Conservation (phyloP, 2,888 invertebrate species). For the Napeogenes inachia region DNA sequence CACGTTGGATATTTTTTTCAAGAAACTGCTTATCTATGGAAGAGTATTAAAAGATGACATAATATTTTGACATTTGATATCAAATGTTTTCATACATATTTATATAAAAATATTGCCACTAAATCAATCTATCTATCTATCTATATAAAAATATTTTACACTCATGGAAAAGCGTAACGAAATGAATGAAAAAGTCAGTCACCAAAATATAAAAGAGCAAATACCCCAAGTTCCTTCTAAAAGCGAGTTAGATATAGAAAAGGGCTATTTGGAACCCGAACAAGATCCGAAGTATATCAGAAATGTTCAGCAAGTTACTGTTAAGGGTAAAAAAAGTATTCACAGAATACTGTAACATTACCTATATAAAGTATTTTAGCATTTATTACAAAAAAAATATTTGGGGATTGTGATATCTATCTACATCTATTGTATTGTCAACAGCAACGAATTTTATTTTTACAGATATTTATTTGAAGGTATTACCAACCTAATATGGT, state of each 20-base stretch:
- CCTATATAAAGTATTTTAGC: no score
- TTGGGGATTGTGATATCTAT: no score
- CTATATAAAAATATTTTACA: background rate
- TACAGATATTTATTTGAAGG: no score
- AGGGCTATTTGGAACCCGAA: background rate
- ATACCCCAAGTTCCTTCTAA: background rate
- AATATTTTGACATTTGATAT: background rate
- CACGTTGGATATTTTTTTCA: no score
- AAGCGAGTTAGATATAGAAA: background rate
- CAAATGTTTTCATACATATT: background rate
- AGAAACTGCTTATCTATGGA: no score
- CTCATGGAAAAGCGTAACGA: background rate
- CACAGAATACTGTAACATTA: background rate
- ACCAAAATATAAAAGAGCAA: background rate
- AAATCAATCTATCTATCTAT: no score
- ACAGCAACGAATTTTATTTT: no score
- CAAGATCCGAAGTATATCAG: background rate
- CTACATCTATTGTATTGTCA: no score
- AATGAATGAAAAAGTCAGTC: background rate
- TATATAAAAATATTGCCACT: conserved; percentile 1
- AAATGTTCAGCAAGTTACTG: background rate
- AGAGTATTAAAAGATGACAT: background rate
- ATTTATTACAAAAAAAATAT: no score
- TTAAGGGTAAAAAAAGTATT: background rate
- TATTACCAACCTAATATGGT: no score